Evolutionary conservation across 2,888 invertebrate genomes (phyloP), one percentile per base, ranked within the genome.

Genomic region (Catocala sponsa): DNA sequence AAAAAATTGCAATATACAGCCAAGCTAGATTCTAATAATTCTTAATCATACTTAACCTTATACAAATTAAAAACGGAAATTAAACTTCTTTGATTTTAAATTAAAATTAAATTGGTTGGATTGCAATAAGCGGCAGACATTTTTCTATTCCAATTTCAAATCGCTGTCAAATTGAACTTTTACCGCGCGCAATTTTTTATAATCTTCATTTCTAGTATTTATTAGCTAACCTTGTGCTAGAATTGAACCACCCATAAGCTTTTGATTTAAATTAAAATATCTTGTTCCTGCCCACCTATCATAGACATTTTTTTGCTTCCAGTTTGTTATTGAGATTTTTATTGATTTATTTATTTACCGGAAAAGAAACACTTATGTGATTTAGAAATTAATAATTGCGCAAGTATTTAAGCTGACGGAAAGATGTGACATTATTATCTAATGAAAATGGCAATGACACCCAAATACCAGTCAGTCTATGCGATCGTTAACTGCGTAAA

Each of bases 391-490:
- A 4, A 25, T 4, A 2, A 25, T 25, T 25, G 25, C 25, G 25
- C 25, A 25, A 25, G 25, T 25, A 25, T 25, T 25, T 25, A 25
- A 25, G 7, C 6, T 38, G 1, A 2, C 25, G 7, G 35, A 38
- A 0, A 38, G 35, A 38, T 6, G 0, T 2, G 35, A 38, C 35
- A 38, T 38, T 38, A 7, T 38, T 38, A 25, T 9, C 35, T 38
- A 6, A 57, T 51, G 47, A 63, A 73, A 65, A 75, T 75, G 56
- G 67, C 73, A 54, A 56, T 48, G 63, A 59, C 55, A 54, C 9
- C 51, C 33, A 50, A 51, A 69, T 63, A 62, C 57, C 33, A 62
- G 59, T 66, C 58, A 60, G 59, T 59, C 59, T 54, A 63, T 63
- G 54, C 52, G 66, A 61, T 55, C 60, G 33, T 59, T 59, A 68